A percentile compares a stretch with the other conserved stretches of the same genome.
Evolutionary conservation across 2,797 vertebrate genomes (phyloP).

Genomic region (Microcaecilia unicolor): DNA sequence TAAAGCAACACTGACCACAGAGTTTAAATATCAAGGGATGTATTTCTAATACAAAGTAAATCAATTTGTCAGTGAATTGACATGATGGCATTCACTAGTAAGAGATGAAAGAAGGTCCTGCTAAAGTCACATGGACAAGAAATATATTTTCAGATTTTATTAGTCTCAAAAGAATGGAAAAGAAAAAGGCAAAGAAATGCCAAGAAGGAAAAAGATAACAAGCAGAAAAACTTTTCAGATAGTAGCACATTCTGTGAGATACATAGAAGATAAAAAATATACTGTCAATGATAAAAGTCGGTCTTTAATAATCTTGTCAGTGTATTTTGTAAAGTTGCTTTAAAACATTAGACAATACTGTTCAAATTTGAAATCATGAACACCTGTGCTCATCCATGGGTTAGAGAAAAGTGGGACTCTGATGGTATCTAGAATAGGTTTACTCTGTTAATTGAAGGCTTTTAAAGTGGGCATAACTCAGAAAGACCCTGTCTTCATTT

Average conservation of each 20-base stretch:
- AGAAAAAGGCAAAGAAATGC: too few relatives aligned
- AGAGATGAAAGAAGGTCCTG: too few relatives aligned
- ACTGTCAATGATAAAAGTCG: background rate
- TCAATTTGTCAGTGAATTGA: too few relatives aligned
- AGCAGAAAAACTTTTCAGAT: too few relatives aligned
- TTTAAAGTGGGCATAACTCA: slow-evolving; percentile 11
- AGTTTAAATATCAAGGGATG: too few relatives aligned
- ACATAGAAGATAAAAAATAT: background rate
- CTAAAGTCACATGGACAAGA: too few relatives aligned
- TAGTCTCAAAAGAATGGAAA: too few relatives aligned
- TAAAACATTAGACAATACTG: background rate
- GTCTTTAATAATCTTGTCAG: background rate
- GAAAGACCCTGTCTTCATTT: slow-evolving; percentile 7
- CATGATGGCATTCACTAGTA: too few relatives aligned
- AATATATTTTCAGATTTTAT: too few relatives aligned
- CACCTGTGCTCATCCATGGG: background rate
- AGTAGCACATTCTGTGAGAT: background rate
- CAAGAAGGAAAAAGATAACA: too few relatives aligned
- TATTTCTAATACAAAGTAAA: too few relatives aligned
- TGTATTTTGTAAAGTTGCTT: background rate
- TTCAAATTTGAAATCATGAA: background rate
- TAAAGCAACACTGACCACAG: too few relatives aligned
- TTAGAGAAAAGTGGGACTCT: slow-evolving; percentile 6
- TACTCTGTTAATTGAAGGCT: slow-evolving; percentile 1
- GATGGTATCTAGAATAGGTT: background rate